These are phyloP conservation scores for Temnothorax nylanderi DNA, from an alignment of 1,140 invertebrate species.

Conservation along the genomic window DNA sequence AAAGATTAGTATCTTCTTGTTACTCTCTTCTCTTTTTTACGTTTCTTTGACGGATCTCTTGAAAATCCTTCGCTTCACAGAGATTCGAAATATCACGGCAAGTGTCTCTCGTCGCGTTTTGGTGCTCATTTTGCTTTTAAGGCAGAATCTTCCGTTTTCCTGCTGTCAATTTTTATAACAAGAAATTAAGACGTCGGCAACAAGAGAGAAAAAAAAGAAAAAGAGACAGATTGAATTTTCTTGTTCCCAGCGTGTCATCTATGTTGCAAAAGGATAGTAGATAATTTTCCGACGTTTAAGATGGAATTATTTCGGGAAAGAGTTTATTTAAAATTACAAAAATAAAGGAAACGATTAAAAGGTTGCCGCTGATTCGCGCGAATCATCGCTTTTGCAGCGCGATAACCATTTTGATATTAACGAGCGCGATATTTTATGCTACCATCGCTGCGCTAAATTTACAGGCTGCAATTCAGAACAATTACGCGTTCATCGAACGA, in stretches of 20 bases:
- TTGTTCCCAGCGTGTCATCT: not conserved
- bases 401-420: not conserved
- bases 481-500: not conserved
- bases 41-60: not conserved
- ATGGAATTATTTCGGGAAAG: conserved; percentile 30
- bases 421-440: no score
- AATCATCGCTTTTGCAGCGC: not conserved
- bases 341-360: conserved; percentile 4
- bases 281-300: not conserved
- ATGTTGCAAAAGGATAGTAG: conserved; percentile 7
- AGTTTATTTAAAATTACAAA: conserved; percentile 20
- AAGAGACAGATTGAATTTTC: not conserved
- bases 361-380: conserved; percentile 1
- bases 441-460: conserved; percentile 2
- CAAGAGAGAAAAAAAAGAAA: not conserved
- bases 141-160: no score
- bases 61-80: not conserved
- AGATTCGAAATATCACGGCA: not conserved
- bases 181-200: not conserved
- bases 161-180: not conserved
- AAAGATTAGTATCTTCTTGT: not conserved
- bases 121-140: not conserved
- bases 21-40: not conserved
- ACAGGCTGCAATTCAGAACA: conserved; percentile 6
- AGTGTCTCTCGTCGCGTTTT: conserved; percentile 7